Evolutionary conservation across 2,113 vertebrate genomes (phyloP), one percentile per base, ranked within the genome.

Genomic region (Protomyctophum bolini): DNA sequence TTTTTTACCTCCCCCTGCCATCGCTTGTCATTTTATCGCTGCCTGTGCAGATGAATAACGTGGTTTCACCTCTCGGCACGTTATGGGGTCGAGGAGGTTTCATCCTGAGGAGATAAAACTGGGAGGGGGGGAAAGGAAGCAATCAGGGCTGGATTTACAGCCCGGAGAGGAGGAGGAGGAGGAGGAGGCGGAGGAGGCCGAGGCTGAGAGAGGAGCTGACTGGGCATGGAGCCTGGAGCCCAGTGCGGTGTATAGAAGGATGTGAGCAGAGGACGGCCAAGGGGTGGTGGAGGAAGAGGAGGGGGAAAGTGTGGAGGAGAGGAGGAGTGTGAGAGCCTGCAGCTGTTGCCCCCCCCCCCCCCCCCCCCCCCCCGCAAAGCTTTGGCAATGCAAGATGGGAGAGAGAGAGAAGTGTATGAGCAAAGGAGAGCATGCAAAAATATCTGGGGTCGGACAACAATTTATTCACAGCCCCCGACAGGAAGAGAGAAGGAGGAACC

Each of bases 361-460:
- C 81, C 73, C 33, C 33, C 52, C 28, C 58, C 75, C 75, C 82
- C 85, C 81, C 73, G 63, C 70, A 77, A 78, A 73, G 63, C 82
- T 86, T 86, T 90, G 90, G 87, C 87, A 90, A 58, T 49, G 64
- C 79, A 79, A 84, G 74, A 80, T 70, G 80, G 57, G 21, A 29
- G 15, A 29, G 15, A 56, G 61, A 50, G n/a, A 50, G 47, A 50
- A 47, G n/a, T 33, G 61, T 49, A 77, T 76, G 72, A 80, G 66
- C n/a, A 54, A 65, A 51, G 41, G 41, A 51, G 78, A 76, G 78
- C 66, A 74, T 62, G 63, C 33, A 76, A 71, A 70, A 65, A 77
- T 69, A 68, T 75, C 84, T 62, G 49, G 12, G 82, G 82, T 88
- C 84, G 85, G 79, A 74, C 76, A 83, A 77, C 82, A 84, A 82